Evolutionary conservation across 30 jellyfish, hydroid and myxozoan genomes (phyloP).

Genomic region (Chrysaora quinquecirrha): DNA sequence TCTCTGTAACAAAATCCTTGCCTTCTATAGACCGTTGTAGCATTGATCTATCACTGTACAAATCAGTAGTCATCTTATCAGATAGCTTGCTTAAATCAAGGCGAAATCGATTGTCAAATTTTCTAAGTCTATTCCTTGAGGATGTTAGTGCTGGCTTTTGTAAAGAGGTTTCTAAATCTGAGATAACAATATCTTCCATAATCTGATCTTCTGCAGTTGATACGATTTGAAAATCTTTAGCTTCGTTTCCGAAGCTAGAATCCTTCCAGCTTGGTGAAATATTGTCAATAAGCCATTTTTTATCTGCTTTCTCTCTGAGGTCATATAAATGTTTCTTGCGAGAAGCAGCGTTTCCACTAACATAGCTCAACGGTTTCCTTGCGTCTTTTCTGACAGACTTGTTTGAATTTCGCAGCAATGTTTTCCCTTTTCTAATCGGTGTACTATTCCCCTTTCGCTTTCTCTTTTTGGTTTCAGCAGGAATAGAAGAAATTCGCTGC

Average conservation of each 20-base stretch:
- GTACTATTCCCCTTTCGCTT: background rate
- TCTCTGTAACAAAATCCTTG: too few relatives aligned
- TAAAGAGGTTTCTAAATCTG: too few relatives aligned
- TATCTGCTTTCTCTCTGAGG: background rate
- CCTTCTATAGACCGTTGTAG: too few relatives aligned
- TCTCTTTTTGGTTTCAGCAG: constrained; percentile 1
- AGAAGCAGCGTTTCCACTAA: background rate
- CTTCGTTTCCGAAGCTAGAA: constrained; percentile 2
- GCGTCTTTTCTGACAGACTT: too few relatives aligned
- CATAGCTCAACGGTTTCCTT: background rate
- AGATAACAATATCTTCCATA: too few relatives aligned
- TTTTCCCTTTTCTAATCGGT: background rate
- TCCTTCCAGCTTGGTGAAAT: constrained; percentile 58
- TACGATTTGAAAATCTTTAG: too few relatives aligned
- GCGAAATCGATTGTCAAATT: too few relatives aligned
- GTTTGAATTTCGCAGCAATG: background rate
- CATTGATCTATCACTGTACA: constrained; percentile 43
- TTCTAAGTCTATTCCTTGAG: too few relatives aligned
- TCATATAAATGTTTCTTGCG: background rate
- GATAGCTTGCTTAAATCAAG: too few relatives aligned
- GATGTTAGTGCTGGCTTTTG: constrained; percentile 21
- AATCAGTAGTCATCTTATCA: constrained; percentile 36
- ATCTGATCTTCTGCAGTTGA: background rate
- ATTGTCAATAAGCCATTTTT: constrained; percentile 20
- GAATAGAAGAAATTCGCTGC: constrained; percentile 5